phyloP scores from a whole-genome alignment of 2,113 vertebrate genomes.

The Phoenicopterus ruber region DNA sequence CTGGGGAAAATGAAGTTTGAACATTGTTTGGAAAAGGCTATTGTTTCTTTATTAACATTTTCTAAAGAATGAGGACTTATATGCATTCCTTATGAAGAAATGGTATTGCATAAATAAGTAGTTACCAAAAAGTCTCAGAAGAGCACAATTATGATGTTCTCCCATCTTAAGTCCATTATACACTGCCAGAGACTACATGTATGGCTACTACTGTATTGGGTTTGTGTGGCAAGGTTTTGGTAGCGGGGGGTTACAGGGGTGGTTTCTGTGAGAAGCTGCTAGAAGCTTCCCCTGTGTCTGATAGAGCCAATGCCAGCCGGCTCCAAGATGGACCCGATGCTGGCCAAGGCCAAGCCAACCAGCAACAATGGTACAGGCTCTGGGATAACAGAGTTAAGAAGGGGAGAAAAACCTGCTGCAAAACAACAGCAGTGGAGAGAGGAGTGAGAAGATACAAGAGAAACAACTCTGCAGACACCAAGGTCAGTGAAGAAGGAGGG shows the following conservation, averaged over 20 bases:
- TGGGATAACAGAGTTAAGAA: neutral
- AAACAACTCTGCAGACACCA: neutral
- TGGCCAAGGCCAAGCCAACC: neutral
- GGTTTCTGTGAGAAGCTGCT: neutral
- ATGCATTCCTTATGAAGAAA: neutral
- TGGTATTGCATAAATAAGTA: neutral
- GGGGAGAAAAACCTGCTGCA: neutral
- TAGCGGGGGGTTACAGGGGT: accelerated
- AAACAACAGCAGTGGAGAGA: neutral
- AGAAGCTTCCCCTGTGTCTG: neutral
- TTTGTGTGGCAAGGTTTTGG: neutral
- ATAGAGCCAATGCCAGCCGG: neutral
- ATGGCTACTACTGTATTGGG: neutral
- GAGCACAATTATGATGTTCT: neutral
- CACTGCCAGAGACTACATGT: neutral
- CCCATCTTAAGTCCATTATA: neutral
- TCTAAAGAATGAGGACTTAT: neutral
- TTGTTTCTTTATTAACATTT: neutral
- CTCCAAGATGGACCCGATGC: accelerated
- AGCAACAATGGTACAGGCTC: neutral
- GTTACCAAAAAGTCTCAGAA: neutral
- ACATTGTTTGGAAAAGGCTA: neutral
- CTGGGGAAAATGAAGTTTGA: neutral
- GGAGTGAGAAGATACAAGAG: neutral
- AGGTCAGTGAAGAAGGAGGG: neutral